Evolutionary conservation across 1,140 invertebrate genomes (phyloP), one percentile per base, ranked within the genome.

Genomic region (Rhynchophorus ferrugineus): DNA sequence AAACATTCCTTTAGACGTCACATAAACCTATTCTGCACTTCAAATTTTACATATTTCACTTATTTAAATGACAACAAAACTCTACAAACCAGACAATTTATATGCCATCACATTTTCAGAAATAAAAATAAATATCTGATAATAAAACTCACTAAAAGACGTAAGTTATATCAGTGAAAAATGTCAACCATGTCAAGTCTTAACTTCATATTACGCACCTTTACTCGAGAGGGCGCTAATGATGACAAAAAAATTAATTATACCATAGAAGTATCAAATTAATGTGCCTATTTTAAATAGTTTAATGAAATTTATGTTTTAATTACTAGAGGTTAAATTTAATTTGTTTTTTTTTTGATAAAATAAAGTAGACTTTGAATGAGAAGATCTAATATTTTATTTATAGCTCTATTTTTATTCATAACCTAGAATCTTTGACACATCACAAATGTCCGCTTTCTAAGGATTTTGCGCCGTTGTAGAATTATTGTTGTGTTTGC

Each of bases 81-180:
- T 14, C 21, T 5, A 14, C 43, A 16, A 13, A 7, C 17, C 19
- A 33, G 21, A 17, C 19, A 34, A 16, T 36, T 34, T 46, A 9
- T 9, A 19, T 13, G 35, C 11, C 34, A 14, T 24, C 20, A 24
- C 46, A 49, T 41, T 21, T 49, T 49, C 13, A 3, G 16, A 21
- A 49, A 38, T 16, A 8, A 49, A 39, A 38, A 49, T 49, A 39
- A 49, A 21, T 36, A 39, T 39, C 20, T 48, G 17, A 48, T 29
- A 39, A 39, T 38, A 39, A 48, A 48, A 48, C 38, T 38, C 39
- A 43, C 21, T 43, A 44, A 50, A 35, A 50, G 43, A 43, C n/a
- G 14, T 43, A 33, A 14, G 3, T 14, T 19, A 3, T 42, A 29
- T 33, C 49, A 50, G 13, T 43, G 41, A 35, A 38, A 42, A 50